Conservation (phyloP, 2,888 invertebrate genomes). For the Eristalis tenax region DNA sequence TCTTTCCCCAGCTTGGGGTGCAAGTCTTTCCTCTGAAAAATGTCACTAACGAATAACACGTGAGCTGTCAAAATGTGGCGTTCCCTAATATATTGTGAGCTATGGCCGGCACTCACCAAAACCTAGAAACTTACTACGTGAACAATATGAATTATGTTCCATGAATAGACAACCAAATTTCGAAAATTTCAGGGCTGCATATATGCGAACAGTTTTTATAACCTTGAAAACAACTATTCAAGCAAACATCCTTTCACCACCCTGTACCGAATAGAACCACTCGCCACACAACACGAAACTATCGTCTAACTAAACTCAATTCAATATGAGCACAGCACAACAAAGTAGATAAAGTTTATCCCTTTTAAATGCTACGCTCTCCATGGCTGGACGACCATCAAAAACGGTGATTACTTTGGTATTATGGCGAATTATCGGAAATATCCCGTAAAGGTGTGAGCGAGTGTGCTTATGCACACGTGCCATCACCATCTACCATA, state of each 20-base stretch:
- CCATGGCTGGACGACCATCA: conserved; percentile 2
- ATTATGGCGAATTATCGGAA: conserved; percentile 43
- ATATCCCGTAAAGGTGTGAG: conserved; percentile 17
- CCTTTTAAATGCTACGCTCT: conserved; percentile 6
- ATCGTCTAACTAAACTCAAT: conserved; percentile 12
- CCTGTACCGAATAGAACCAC: not conserved
- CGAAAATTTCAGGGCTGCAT: too few relatives aligned
- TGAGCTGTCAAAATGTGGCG: too few relatives aligned
- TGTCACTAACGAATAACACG: too few relatives aligned
- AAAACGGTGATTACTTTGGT: conserved; percentile 13
- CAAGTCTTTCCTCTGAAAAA: too few relatives aligned
- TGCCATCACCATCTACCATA: conserved; percentile 20
- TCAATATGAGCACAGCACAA: conserved; percentile 17
- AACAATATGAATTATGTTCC: too few relatives aligned
- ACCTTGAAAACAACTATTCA: not conserved
- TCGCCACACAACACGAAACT: not conserved
- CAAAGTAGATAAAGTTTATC: conserved; percentile 33
- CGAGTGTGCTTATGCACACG: conserved; percentile 31
- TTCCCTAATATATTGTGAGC: too few relatives aligned
- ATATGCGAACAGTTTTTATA: too few relatives aligned
- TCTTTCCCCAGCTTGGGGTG: too few relatives aligned
- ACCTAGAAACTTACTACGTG: too few relatives aligned
- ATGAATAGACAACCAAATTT: too few relatives aligned
- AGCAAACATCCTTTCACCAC: not conserved
- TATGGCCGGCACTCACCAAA: too few relatives aligned